Evolutionary conservation across 2,113 vertebrate genomes (phyloP).

Genomic region (Naja naja): DNA sequence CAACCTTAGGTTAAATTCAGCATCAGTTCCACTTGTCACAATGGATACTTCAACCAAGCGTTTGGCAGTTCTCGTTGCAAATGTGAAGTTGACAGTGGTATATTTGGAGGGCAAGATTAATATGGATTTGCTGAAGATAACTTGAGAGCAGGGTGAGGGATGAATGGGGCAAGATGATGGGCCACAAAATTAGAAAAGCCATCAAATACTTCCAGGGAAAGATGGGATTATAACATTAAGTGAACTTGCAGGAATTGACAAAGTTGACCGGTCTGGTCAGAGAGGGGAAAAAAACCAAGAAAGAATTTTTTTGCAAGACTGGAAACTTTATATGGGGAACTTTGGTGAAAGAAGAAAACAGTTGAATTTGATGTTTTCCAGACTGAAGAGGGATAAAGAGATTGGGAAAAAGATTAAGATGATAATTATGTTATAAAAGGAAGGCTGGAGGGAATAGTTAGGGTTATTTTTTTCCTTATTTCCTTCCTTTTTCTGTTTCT

Average conservation of each 20-base stretch:
- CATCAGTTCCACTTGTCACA: not conserved
- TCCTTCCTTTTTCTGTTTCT: no score
- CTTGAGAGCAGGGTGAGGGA: not conserved
- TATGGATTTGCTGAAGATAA: not conserved
- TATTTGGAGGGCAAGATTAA: not conserved
- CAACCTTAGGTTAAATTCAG: not conserved
- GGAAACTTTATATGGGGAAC: not conserved
- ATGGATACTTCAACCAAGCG: not conserved
- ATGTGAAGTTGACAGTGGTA: accelerated
- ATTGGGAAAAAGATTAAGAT: no score
- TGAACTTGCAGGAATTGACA: not conserved
- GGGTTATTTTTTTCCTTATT: no score
- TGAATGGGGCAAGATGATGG: not conserved
- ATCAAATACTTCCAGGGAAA: not conserved
- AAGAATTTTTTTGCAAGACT: not conserved
- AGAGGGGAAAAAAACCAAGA: no score
- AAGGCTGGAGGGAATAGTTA: no score
- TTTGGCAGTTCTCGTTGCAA: not conserved
- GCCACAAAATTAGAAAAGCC: not conserved
- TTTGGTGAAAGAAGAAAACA: not conserved
- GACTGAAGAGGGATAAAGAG: no score
- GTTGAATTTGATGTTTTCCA: not conserved
- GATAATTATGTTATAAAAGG: no score
- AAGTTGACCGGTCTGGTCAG: not conserved
- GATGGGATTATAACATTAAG: not conserved